A percentile compares a stretch with the other conserved stretches of the same genome.
Conservation (phyloP, 2,797 vertebrate species). For the Ctenosaura bakeri region DNA sequence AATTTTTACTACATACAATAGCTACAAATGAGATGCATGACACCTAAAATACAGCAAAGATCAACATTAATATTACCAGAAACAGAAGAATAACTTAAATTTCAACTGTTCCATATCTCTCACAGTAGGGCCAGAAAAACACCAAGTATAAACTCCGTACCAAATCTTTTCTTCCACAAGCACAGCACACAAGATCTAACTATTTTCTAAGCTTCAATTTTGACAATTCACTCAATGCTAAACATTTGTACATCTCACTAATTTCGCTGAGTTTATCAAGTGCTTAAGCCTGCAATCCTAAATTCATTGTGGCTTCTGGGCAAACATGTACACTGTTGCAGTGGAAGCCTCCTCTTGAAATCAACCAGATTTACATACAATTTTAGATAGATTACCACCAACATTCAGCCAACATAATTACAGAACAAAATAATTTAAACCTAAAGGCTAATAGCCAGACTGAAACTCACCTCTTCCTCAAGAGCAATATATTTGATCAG, state of each 20-base stretch:
- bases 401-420: not conserved
- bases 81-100: not conserved
- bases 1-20: not conserved
- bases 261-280: not conserved
- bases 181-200: not conserved
- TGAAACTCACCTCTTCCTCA: conserved; percentile 85
- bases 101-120: not conserved
- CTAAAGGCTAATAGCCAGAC: not conserved
- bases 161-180: not conserved
- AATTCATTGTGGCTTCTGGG: not conserved
- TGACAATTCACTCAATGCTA: not conserved
- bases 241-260: not conserved
- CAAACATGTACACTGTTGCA: not conserved
- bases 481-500: conserved; percentile 92
- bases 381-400: not conserved
- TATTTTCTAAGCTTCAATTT: not conserved
- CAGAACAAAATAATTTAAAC: not conserved
- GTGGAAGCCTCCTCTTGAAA: not conserved
- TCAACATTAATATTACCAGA: not conserved
- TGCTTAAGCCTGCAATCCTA: not conserved
- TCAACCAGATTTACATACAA: not conserved
- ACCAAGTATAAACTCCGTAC: not conserved
- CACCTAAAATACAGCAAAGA: not conserved
- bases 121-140: not conserved
- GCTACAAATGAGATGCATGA: not conserved